Percentiles rank a stretch among this genome's conserved stretches.
These are phyloP conservation scores for Malthinus seriepunctatus DNA, from an alignment of 2,888 invertebrate genomes.

Conservation along the genomic window DNA sequence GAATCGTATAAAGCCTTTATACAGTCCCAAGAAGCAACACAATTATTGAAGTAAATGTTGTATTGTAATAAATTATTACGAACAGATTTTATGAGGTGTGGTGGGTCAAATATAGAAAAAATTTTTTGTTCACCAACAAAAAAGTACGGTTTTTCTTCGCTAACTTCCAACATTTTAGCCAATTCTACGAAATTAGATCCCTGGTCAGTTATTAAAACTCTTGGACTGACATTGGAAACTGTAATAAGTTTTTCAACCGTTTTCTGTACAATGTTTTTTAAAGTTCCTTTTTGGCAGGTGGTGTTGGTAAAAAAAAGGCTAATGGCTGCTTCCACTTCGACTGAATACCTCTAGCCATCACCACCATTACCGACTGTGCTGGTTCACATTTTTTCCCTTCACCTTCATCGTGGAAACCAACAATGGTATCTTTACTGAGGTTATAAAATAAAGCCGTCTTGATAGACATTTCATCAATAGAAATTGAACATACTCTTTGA, in stretches of 20 bases:
- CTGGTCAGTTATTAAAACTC: conserved; percentile 1
- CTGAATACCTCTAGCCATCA: conserved; percentile 1
- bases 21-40: background rate
- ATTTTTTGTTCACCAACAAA: conserved; percentile 19
- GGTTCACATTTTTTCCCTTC: background rate
- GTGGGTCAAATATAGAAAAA: conserved; percentile 34
- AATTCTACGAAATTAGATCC: conserved; percentile 19
- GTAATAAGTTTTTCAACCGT: background rate
- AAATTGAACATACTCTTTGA: too few relatives aligned
- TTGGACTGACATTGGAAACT: background rate
- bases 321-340: background rate
- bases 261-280: background rate
- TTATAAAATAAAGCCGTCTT: conserved; percentile 20
- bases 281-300: background rate
- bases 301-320: background rate
- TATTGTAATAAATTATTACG: conserved; percentile 30
- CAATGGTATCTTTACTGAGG: background rate
- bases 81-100: conserved; percentile 23
- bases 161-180: conserved; percentile 22
- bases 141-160: conserved; percentile 28
- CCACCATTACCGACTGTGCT: background rate
- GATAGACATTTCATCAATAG: conserved; percentile 19
- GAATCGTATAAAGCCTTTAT: background rate
- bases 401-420: conserved; percentile 2
- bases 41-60: background rate